Evolutionary conservation across 2,888 invertebrate species (phyloP), one percentile per base, ranked within the genome.

Genomic region (Platycheirus rosarum): DNA sequence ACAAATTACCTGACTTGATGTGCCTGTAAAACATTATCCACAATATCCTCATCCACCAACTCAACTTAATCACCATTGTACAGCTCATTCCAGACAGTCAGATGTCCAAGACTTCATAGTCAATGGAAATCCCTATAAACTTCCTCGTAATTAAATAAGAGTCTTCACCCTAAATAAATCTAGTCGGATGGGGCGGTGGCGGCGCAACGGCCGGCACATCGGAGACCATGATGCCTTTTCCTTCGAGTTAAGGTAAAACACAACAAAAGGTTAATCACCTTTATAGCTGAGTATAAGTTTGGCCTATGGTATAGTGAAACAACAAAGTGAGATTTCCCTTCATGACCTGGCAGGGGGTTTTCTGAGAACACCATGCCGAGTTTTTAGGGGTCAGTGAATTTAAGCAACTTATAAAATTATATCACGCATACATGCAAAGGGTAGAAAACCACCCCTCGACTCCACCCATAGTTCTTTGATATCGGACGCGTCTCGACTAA

Each of bases 261-360:
- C 26, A 60, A 71, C 70, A 80, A 66, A 70, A 76, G 80, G 80
- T 75, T 76, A 80, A 71, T 76, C 80, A 70, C 76, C 76, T 76
- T 70, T 48, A 57, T 51, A 53, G 2, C 13, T 29, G 20, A 23
- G 8, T 6, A n/a, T n/a, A 35, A 55, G 55, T 68, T 49, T 57
- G 20, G 55, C 49, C 63, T n/a, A n/a, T n/a, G n/a, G n/a, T n/a
- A n/a, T n/a, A n/a, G n/a, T n/a, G n/a, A n/a, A n/a, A 6, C 23
- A 60, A 60, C 26, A 60, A 60, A 60, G 60, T 60, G 42, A 44
- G 42, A 26, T 42, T 26, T 60, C 60, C 42, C n/a, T 60, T 42
- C 29, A 55, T 48, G 40, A 23, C 23, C 8, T 29, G 48, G 48
- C 51, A 6, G 37, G 68, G 16, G 44, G 75, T 49, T 57, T 60